These are phyloP conservation scores for Apis florea DNA, from an alignment of 1,140 invertebrate genomes.

Conservation along the genomic window DNA sequence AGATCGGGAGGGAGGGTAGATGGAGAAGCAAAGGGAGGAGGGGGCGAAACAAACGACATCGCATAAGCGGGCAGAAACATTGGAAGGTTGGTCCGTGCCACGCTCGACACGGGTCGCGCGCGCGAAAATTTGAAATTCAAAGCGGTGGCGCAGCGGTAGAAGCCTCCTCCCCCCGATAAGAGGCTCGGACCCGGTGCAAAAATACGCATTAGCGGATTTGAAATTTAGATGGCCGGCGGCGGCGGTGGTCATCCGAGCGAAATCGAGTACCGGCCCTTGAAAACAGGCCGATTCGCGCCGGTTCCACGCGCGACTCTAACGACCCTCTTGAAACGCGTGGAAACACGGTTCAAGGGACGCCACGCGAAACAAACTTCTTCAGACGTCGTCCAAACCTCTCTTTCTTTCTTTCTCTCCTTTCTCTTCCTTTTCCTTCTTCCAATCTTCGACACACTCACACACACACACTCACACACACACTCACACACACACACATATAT, in stretches of 20 bases:
- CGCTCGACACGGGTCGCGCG: constrained; percentile 51
- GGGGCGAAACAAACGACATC: constrained; percentile 68
- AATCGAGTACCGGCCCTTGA: constrained; percentile 50
- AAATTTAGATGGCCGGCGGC: constrained; percentile 74
- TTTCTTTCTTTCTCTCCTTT: constrained; percentile 2
- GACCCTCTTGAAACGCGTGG: constrained; percentile 20
- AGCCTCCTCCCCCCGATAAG: constrained; percentile 65
- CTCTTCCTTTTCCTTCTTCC: neutral
- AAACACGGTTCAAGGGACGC: neutral
- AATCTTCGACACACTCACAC: no score
- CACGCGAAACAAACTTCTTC: constrained; percentile 43
- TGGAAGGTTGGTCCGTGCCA: constrained; percentile 67
- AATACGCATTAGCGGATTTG: constrained; percentile 80
- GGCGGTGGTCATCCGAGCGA: constrained; percentile 36
- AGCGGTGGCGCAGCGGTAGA: constrained; percentile 44
- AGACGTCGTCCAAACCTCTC: neutral
- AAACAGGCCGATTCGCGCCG: constrained; percentile 54
- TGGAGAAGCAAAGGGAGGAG: neutral
- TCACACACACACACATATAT: no score
- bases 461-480: no score
- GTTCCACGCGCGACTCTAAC: constrained; percentile 6
- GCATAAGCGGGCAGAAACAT: constrained; percentile 70
- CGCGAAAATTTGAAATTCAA: constrained; percentile 78
- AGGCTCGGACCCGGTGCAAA: constrained; percentile 63
- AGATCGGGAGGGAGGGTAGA: constrained; percentile 26